Conservation (phyloP, 2,888 invertebrate species). For the Watsonalla cultraria region DNA sequence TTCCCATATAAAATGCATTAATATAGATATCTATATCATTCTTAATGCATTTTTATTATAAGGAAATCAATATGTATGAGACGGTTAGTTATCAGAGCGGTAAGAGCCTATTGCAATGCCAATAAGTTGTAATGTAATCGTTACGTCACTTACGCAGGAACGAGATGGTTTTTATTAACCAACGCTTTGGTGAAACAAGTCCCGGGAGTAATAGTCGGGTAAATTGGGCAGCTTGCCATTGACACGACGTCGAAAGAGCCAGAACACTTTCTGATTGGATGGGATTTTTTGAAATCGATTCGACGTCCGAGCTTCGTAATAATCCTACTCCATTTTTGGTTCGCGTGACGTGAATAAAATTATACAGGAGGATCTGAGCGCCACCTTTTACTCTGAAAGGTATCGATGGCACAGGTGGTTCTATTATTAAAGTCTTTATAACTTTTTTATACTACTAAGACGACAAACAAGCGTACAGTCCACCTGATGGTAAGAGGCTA, state of each 20-base stretch:
- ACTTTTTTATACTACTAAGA: too few relatives aligned
- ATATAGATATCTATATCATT: too few relatives aligned
- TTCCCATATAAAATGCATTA: too few relatives aligned
- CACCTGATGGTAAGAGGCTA: too few relatives aligned
- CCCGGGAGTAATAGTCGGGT: constrained; percentile 10
- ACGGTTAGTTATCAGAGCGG: not conserved
- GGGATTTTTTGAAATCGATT: constrained; percentile 32
- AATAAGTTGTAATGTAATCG: not conserved
- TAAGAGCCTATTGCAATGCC: not conserved
- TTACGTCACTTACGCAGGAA: not conserved
- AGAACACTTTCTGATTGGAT: constrained; percentile 25
- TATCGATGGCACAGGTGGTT: too few relatives aligned
- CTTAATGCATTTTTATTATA: too few relatives aligned
- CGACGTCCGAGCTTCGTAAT: constrained; percentile 20
- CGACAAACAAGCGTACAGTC: too few relatives aligned
- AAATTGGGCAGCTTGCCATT: constrained; percentile 14
- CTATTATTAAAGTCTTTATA: too few relatives aligned
- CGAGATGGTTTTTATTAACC: constrained; percentile 2
- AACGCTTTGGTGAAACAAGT: constrained; percentile 4
- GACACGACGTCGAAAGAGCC: constrained; percentile 13
- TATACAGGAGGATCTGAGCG: constrained; percentile 10
- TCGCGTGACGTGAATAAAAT: constrained; percentile 41
- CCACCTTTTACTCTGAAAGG: too few relatives aligned
- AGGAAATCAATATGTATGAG: too few relatives aligned
- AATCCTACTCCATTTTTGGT: constrained; percentile 27